Evolutionary conservation across 2,797 vertebrate species (phyloP).

Genomic region (Enteromius fasciolatus): DNA sequence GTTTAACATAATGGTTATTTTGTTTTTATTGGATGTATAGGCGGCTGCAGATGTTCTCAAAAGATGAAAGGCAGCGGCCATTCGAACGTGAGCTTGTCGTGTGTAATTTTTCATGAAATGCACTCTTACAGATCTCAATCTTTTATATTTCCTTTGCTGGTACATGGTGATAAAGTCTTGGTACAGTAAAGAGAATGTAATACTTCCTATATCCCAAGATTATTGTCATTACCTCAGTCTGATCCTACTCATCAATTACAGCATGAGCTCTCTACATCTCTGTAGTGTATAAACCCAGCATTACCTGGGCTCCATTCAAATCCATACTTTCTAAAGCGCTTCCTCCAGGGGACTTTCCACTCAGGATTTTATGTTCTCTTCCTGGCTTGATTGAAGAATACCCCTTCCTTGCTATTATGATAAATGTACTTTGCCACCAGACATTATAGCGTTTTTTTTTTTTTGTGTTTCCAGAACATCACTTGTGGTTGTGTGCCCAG

Average conservation of each 20-base stretch:
- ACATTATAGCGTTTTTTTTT: background rate
- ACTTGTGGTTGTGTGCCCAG: background rate
- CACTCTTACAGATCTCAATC: background rate
- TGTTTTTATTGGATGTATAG: conserved; percentile 23
- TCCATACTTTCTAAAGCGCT: conserved; percentile 6
- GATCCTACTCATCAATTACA: conserved; percentile 32
- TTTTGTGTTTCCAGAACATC: conserved; percentile 12
- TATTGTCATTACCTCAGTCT: conserved; percentile 43
- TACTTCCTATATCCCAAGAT: conserved; percentile 21
- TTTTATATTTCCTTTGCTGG: background rate
- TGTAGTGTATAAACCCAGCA: conserved; percentile 15
- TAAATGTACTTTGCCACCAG: background rate
- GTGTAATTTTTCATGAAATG: background rate
- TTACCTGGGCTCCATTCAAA: conserved; percentile 9
- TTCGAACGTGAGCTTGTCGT: background rate
- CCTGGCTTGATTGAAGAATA: conserved; percentile 7
- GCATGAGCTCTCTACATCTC: conserved; percentile 17
- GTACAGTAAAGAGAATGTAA: background rate
- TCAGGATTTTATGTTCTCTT: conserved; percentile 23
- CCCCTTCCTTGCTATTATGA: conserved; percentile 5
- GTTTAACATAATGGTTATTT: conserved; percentile 4
- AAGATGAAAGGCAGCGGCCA: background rate
- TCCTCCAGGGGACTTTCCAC: conserved; percentile 15
- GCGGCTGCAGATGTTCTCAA: conserved; percentile 43
- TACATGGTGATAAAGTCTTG: background rate